Conservation (phyloP, 1,140 invertebrate species). For the Drosophila burlai region DNA sequence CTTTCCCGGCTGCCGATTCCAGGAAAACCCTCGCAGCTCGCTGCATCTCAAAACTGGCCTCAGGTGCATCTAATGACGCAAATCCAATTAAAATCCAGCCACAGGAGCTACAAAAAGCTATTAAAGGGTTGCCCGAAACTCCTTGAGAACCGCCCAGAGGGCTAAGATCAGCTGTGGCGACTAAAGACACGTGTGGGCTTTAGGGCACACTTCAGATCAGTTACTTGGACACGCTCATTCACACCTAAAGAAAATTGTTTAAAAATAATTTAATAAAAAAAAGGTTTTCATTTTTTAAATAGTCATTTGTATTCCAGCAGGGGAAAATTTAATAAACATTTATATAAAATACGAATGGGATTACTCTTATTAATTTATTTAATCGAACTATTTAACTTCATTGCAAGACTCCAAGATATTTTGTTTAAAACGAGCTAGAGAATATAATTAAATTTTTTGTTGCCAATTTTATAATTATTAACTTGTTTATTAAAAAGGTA, state of each 20-base stretch:
- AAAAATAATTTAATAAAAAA: not conserved
- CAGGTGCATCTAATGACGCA: slow-evolving; percentile 54
- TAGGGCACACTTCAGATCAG: slow-evolving; percentile 41
- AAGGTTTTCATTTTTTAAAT: too few relatives aligned
- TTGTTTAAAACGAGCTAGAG: too few relatives aligned
- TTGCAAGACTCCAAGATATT: too few relatives aligned
- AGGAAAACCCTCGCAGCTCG: slow-evolving; percentile 16
- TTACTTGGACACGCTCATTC: slow-evolving; percentile 15
- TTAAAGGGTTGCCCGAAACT: not conserved
- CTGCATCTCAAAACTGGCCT: not conserved
- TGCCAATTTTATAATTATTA: too few relatives aligned
- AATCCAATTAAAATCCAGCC: slow-evolving; percentile 12
- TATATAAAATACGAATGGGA: too few relatives aligned
- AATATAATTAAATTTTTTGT: too few relatives aligned
- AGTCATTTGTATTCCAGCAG: too few relatives aligned
- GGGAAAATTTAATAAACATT: too few relatives aligned
- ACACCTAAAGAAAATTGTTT: not conserved
- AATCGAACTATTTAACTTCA: too few relatives aligned
- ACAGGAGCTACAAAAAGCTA: not conserved
- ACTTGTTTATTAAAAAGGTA: too few relatives aligned
- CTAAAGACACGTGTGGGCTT: slow-evolving; percentile 25
- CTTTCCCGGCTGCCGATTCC: slow-evolving; percentile 2
- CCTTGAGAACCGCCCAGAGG: slow-evolving; percentile 5
- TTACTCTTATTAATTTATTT: too few relatives aligned
- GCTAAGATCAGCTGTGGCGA: slow-evolving; percentile 50